Percentiles rank a stretch among this genome's conserved stretches.
Conservation (phyloP, 1,140 invertebrate genomes). For the Nasonia giraulti region DNA sequence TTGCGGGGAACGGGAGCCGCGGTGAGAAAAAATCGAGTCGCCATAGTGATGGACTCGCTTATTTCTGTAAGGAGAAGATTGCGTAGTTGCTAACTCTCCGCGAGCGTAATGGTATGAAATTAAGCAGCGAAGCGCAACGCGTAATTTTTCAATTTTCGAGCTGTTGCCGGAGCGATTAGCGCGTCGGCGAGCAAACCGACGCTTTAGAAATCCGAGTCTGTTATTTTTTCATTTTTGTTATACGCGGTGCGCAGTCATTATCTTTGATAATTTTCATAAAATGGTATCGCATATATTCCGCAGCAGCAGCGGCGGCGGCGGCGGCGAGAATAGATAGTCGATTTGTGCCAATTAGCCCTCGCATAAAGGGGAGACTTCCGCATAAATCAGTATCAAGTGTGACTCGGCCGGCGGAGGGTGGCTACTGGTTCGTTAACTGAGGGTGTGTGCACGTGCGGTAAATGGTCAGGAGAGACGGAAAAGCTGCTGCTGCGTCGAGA, state of each 20-base stretch:
- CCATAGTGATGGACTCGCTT: background rate
- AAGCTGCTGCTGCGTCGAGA: slow-evolving; percentile 30
- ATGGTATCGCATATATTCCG: background rate
- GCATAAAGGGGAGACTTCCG: slow-evolving; percentile 39
- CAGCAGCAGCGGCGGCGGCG: background rate
- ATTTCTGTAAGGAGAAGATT: slow-evolving; percentile 1
- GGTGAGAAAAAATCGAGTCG: too few species aligned
- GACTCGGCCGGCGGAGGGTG: slow-evolving; percentile 26
- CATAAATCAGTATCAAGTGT: slow-evolving; percentile 47
- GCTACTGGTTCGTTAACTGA: slow-evolving; percentile 18
- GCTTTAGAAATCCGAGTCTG: background rate
- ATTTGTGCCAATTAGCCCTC: slow-evolving; percentile 44
- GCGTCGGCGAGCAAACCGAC: background rate
- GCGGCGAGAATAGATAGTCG: slow-evolving; percentile 22
- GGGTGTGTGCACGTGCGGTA: slow-evolving; percentile 44
- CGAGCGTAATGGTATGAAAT: background rate
- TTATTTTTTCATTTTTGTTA: too few species aligned
- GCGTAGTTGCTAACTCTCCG: background rate
- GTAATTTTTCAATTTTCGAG: slow-evolving; percentile 29
- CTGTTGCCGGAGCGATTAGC: background rate
- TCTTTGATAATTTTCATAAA: slow-evolving; percentile 6
- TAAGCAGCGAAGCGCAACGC: background rate
- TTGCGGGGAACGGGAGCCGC: background rate
- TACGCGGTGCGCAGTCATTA: background rate
- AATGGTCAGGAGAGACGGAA: slow-evolving; percentile 41